These are phyloP conservation scores for Neotoma lepida DNA, from an alignment of 2,113 vertebrate genomes.

Conservation along the genomic window DNA sequence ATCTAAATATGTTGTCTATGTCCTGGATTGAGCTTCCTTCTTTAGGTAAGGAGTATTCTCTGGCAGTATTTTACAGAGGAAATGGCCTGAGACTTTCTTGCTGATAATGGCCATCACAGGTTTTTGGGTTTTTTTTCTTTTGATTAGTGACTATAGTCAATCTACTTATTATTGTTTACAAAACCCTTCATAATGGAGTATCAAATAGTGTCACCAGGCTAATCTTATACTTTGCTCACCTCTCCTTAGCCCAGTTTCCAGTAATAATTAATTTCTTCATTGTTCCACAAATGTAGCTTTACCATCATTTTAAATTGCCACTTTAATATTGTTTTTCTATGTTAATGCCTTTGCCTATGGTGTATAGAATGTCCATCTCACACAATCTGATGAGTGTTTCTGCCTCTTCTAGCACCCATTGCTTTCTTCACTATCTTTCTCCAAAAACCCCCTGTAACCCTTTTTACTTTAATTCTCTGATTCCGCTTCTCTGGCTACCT, in stretches of 20 bases:
- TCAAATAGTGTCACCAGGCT: conserved; percentile 1
- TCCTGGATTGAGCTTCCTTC: neutral
- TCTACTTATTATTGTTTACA: conserved; percentile 4
- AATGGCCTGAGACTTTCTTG: conserved; percentile 2
- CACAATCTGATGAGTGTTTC: neutral
- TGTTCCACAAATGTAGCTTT: conserved; percentile 25
- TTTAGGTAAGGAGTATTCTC: neutral
- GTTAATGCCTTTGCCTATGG: conserved; percentile 1
- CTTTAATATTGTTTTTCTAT: conserved; percentile 30
- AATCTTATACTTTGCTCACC: neutral
- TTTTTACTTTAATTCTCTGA: neutral
- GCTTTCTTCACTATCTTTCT: neutral
- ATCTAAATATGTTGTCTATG: neutral
- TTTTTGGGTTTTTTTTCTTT: neutral
- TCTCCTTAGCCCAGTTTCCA: conserved; percentile 41
- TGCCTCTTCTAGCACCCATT: neutral
- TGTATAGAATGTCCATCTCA: neutral
- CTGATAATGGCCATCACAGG: neutral
- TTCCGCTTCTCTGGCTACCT: neutral
- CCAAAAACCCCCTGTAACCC: neutral
- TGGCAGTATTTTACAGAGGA: neutral
- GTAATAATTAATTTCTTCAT: conserved; percentile 57
- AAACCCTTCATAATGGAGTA: conserved; percentile 13
- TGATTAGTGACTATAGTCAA: conserved; percentile 6
- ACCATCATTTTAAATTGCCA: conserved; percentile 33